Evolutionary conservation across 2,113 vertebrate species (phyloP).

Genomic region (Megalops atlanticus): DNA sequence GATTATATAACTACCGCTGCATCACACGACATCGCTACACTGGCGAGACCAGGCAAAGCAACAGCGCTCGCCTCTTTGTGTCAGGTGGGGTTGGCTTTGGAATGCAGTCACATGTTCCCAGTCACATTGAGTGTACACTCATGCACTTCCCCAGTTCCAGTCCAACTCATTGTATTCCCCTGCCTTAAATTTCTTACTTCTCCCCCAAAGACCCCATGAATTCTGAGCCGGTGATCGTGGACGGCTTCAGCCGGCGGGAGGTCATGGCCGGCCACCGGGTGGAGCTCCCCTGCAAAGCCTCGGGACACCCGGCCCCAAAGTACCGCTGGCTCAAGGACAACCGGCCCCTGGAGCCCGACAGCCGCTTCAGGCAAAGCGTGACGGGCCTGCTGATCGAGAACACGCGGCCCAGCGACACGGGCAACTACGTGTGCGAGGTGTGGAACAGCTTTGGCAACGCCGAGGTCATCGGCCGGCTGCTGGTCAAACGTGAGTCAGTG

Average conservation of each 20-base stretch:
- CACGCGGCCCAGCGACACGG: slow-evolving; percentile 82
- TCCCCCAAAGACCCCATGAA: slow-evolving; percentile 83
- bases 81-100: slow-evolving; percentile 75
- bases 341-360: slow-evolving; percentile 89
- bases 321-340: slow-evolving; percentile 98
- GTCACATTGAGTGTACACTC: no score
- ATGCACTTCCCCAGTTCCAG: neutral
- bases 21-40: slow-evolving; percentile 96
- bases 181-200: neutral
- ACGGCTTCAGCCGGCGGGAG: slow-evolving; percentile 92
- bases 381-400: slow-evolving; percentile 90
- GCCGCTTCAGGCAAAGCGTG: slow-evolving; percentile 86
- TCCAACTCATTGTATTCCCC: neutral
- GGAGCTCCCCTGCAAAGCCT: slow-evolving; percentile 96
- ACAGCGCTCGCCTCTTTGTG: slow-evolving; percentile 95
- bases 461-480: slow-evolving; percentile 85
- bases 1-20: slow-evolving; percentile 97
- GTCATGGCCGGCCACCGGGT: slow-evolving; percentile 91
- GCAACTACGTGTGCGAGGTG: slow-evolving; percentile 94
- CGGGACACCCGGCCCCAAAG: slow-evolving; percentile 90
- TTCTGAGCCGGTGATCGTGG: slow-evolving; percentile 91
- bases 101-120: no score
- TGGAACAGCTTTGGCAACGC: slow-evolving; percentile 97
- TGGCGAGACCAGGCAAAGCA: slow-evolving; percentile 96
- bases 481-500: slow-evolving; percentile 89